Percentiles rank a stretch among this genome's conserved stretches.
Evolutionary conservation across 2,888 invertebrate genomes (phyloP).

Genomic region (Cantharis flavilabris): DNA sequence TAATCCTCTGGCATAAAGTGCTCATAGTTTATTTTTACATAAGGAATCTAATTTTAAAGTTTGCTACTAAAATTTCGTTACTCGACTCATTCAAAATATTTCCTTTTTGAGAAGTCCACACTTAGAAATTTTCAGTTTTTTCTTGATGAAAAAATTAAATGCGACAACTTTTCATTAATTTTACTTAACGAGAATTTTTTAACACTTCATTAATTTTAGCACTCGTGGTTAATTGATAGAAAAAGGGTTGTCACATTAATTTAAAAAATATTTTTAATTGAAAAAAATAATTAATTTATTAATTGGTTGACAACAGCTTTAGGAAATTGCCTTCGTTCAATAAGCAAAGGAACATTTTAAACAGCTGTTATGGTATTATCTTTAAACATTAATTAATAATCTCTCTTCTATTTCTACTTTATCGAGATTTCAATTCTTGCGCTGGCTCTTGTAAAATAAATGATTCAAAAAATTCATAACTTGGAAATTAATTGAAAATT

Average conservation of each 20-base stretch:
- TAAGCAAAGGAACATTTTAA: neutral
- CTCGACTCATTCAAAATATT: constrained; percentile 1
- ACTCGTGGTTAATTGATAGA: neutral
- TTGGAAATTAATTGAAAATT: neutral
- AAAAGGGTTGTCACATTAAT: neutral
- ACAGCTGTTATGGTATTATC: neutral
- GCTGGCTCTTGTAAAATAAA: neutral
- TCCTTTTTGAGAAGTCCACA: neutral
- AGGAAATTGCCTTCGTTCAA: neutral
- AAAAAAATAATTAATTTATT: neutral
- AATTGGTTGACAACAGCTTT: neutral
- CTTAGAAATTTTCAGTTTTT: neutral
- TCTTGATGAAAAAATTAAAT: neutral
- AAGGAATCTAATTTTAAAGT: constrained; percentile 4
- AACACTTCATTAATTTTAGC: neutral
- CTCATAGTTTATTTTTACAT: constrained; percentile 1
- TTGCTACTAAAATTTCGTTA: neutral
- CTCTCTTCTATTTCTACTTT: neutral
- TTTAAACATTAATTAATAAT: neutral
- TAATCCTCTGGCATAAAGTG: neutral
- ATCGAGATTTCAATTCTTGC: neutral
- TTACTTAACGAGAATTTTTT: neutral
- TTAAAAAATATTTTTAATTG: neutral
- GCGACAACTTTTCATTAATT: neutral
- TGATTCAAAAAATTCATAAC: neutral